Evolutionary conservation across 2,113 vertebrate genomes (phyloP), one percentile per base, ranked within the genome.

Genomic region (Harpagus bidentatus): DNA sequence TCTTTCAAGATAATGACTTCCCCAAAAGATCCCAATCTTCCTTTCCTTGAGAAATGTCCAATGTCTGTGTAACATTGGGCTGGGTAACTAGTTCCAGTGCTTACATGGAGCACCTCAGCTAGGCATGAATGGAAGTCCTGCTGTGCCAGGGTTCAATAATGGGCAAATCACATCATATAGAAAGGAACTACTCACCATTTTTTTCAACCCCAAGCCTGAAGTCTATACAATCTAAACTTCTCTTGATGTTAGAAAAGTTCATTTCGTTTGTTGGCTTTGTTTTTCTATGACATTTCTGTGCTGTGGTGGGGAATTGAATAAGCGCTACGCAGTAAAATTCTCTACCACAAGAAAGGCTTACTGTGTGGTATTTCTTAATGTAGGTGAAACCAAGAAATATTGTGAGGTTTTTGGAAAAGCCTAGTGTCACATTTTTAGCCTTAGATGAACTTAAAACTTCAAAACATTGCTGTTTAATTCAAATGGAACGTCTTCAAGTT

Each of bases 331-430:
- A 93, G 76, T 89, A 95, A 95, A 89, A 92, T 52, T 61, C 71
- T 63, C 43, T 61, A 82, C 96, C 95, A 97, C 95, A 96, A 92
- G 48, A 97, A 95, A 91, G 83, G 32, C 88, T 91, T 84, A 19
- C 12, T 95, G 90, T 93, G 92, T 94, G 94, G 96, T 89, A 95
- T 96, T 95, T 97, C 88, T 95, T 91, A 82, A 94, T 87, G 91
- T 94, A 97, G 95, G 95, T 95, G 91, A 97, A 97, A 95, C 88
- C 86, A 92, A 95, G 73, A 96, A 94, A 89, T 92, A 96, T 79
- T 92, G 73, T 38, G 36, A 77, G 70, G 73, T 29, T 95, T 95
- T 94, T 92, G 90, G 36, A 93, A 95, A 94, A 93, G 55, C 28
- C 63, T 65, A 17, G 31, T 95, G 91, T 85, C 88, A 95, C 88